Evolutionary conservation across 2,888 invertebrate species (phyloP), one percentile per base, ranked within the genome.

Genomic region (Drosophila antonietae): DNA sequence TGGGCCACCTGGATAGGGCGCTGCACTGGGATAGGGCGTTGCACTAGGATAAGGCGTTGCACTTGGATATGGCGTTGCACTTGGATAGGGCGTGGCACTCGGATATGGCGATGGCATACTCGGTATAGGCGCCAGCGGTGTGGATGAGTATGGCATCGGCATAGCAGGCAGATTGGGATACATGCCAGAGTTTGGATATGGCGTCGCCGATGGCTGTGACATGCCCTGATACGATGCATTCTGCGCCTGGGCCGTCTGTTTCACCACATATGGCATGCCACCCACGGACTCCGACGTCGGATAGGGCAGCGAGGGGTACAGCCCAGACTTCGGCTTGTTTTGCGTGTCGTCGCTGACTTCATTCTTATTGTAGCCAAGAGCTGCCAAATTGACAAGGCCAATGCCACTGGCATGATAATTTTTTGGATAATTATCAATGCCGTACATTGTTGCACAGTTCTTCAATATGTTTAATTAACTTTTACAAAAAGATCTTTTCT

Each of bases 371-470:
- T 92, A 92, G 59, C 92, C 92, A 55, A 92, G 76, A 33, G 92
- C 92, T 65, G 91, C 91, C 71, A 92, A 77, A 75, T 92, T 92
- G 49, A 91, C 91, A 61, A 91, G 90, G 55, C 92, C 92, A 80
- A 91, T 90, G 73, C 92, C 92, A 70, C 87, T 92, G 49, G 92
- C 88, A 79, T 91, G 90, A 87, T 91, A 92, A 83, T 92, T 92
- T 81, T 92, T 92, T 47, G 92, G 92, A 83, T 91, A 92, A 76
- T 91, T 86, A 82, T 86, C 86, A 64, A 86, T 75, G 66, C 81
- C 82, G 77, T 86, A 86, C 86, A 86, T 86, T 77, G 55, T 71
- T 41, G 61, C 56, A 70, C 65, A 81, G 68, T 41, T 33, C 41
- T 37, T 33, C 43, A n/a, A 44, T 53, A 10, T 51, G 12, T 39